A percentile compares a stretch with the other conserved stretches of the same genome.
Conservation (phyloP, 2,113 vertebrate species). For the Vulpes lagopus region DNA sequence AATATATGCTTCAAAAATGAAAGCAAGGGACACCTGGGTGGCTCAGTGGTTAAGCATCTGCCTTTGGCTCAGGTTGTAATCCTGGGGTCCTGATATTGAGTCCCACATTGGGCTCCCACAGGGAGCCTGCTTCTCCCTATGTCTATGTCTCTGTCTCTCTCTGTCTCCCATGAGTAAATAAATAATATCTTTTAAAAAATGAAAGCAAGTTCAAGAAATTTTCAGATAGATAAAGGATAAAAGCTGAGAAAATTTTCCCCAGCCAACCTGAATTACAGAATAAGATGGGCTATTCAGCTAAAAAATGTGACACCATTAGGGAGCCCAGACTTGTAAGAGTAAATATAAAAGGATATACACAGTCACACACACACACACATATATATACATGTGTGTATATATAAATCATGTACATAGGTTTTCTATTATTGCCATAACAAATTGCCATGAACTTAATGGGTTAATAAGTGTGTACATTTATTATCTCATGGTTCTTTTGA, state of each 20-base stretch:
- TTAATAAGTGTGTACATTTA: neutral
- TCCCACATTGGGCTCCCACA: too few species aligned
- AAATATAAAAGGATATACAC: neutral
- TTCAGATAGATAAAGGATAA: neutral
- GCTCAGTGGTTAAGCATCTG: too few species aligned
- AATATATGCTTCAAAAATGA: neutral
- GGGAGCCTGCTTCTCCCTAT: too few species aligned
- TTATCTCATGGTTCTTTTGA: neutral
- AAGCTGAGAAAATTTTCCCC: neutral
- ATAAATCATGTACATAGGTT: neutral
- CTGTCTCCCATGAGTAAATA: too few species aligned
- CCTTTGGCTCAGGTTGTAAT: too few species aligned
- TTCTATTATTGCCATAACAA: neutral
- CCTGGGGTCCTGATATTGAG: too few species aligned
- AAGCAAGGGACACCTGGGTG: too few species aligned
- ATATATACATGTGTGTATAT: too few species aligned
- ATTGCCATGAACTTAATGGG: neutral
- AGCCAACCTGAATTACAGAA: neutral
- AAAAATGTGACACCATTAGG: neutral
- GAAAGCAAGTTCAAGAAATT: neutral
- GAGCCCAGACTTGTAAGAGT: neutral
- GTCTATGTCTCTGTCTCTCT: too few species aligned
- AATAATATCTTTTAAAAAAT: too few species aligned
- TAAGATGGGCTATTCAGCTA: constrained; percentile 9
- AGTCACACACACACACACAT: neutral